Evolutionary conservation across 2,113 vertebrate genomes (phyloP), one percentile per base, ranked within the genome.

Genomic region (Saguinus imperator): DNA sequence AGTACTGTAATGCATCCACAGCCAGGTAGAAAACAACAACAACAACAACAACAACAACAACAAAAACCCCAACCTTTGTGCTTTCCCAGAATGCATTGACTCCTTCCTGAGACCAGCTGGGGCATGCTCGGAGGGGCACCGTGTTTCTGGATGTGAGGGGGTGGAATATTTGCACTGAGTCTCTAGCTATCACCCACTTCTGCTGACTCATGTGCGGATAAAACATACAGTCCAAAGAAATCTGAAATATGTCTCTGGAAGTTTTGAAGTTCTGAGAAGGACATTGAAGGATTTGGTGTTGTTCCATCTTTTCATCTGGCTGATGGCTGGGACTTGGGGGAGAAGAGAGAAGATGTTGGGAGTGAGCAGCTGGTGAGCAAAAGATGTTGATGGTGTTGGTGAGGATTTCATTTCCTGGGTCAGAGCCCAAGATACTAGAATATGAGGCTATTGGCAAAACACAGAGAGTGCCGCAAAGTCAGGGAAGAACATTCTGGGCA

Each of bases 341-440:
- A 94, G 82, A 45, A 86, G 94, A 72, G 40, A 80, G 8, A 92
- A 29, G n/a, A 80, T 13, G 72, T 16, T 64, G 70, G 43, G 37
- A 76, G 23, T 12, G 35, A 97, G 91, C 13, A 76, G 79, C 86
- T 96, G 91, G 83, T 3, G 61, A 64, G 12, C 61, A 64, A 32
- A 64, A 64, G 61, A 16, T 37, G 64, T 58, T 32, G 21, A 37
- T 27, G 70, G 79, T 81, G 61, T 81, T 73, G 86, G 95, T 43
- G 82, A 93, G 37, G 73, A 64, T 77, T 94, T 79, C 70, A 58
- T 66, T 95, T 96, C 43, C 93, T 89, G 86, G 89, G 52, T 80
- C 75, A 55, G 35, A 77, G 27, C 80, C 80, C 52, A 89, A 68
- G 87, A 68, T 48, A 8, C 37, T 79, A 45, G 61, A 86, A 76